These are phyloP conservation scores for Eumaeus atala DNA, from an alignment of 1,140 invertebrate genomes.

Conservation along the genomic window DNA sequence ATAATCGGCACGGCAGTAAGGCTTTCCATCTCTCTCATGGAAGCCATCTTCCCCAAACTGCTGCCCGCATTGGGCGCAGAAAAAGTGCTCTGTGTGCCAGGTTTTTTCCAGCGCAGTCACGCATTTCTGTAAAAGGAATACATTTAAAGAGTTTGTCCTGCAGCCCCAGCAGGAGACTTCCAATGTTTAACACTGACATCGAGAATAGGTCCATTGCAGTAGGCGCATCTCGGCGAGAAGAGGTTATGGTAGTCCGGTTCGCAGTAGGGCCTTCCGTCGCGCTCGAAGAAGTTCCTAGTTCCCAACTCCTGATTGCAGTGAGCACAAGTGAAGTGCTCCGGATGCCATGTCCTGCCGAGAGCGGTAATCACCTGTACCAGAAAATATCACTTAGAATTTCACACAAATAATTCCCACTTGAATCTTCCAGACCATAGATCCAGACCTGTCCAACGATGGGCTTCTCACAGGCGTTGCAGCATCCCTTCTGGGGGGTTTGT, in stretches of 20 bases:
- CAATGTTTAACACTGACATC: slow-evolving; percentile 82
- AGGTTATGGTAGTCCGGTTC: slow-evolving; percentile 98
- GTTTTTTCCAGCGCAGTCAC: slow-evolving; percentile 98
- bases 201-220: slow-evolving; percentile 98
- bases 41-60: slow-evolving; percentile 98
- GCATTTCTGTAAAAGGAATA: slow-evolving; percentile 89
- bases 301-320: slow-evolving; percentile 97
- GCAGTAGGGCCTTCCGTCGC: slow-evolving; percentile 97
- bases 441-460: slow-evolving; percentile 96
- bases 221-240: slow-evolving; percentile 97
- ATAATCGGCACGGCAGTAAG: slow-evolving; percentile 96
- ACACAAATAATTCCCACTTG: not conserved
- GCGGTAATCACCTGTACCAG: slow-evolving; percentile 89
- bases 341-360: slow-evolving; percentile 99
- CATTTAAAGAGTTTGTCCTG: slow-evolving; percentile 9
- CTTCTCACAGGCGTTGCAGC: slow-evolving; percentile 98
- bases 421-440: slow-evolving; percentile 8
- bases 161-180: not conserved
- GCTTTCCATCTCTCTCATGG: slow-evolving; percentile 94
- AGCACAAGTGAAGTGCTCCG: slow-evolving; percentile 98
- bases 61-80: slow-evolving; percentile 97
- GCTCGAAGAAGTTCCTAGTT: slow-evolving; percentile 98
- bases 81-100: slow-evolving; percentile 99
- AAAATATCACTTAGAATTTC: slow-evolving; percentile 24
- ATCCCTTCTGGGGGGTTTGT: slow-evolving; percentile 97